These are phyloP conservation scores for Stercorarius parasiticus DNA, from an alignment of 2,113 vertebrate species.

Conservation along the genomic window DNA sequence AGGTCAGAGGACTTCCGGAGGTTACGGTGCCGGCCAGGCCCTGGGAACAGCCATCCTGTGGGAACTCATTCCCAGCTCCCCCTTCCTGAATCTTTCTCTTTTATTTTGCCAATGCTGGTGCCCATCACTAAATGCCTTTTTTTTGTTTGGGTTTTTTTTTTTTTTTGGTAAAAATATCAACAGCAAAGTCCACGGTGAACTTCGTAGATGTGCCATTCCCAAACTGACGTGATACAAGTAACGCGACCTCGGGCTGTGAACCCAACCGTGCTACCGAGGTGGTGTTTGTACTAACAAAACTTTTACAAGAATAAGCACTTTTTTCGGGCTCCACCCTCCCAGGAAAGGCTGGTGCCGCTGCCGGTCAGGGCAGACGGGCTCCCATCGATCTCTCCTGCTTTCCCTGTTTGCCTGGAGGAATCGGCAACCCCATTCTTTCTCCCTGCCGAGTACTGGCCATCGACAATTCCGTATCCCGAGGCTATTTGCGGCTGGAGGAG, in stretches of 20 bases:
- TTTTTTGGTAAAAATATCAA: background rate
- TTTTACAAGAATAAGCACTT: background rate
- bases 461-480: accelerated
- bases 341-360: background rate
- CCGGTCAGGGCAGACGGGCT: background rate
- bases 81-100: background rate
- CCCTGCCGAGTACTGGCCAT: background rate
- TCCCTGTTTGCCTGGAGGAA: background rate
- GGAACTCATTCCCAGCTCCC: background rate
- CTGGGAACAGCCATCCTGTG: background rate
- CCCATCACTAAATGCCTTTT: background rate
- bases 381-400: accelerated
- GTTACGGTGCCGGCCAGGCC: background rate
- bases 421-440: accelerated
- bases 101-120: background rate
- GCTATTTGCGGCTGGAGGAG: background rate
- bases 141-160: background rate
- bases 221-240: background rate
- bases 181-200: accelerated
- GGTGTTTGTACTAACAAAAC: background rate
- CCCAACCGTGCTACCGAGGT: accelerated
- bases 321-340: background rate
- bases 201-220: background rate
- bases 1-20: conserved; percentile 49
- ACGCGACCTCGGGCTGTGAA: background rate